Evolutionary conservation across 2,888 invertebrate species (phyloP).

Genomic region (Lasioglossum villosulum): DNA sequence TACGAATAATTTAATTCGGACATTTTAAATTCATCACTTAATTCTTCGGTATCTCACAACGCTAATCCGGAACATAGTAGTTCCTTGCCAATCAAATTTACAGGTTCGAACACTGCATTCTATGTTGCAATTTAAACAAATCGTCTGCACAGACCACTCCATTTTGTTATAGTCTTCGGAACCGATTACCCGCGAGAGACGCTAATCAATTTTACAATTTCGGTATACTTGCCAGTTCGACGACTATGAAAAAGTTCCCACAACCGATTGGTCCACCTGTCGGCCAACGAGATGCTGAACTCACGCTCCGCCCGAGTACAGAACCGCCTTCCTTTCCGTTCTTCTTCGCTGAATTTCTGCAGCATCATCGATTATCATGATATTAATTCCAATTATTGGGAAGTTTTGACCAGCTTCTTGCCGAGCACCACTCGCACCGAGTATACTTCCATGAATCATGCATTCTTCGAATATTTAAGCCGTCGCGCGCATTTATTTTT

Average conservation of each 20-base stretch:
- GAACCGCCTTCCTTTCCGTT: constrained; percentile 58
- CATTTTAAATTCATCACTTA: neutral
- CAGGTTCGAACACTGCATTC: neutral
- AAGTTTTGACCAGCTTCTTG: constrained; percentile 40
- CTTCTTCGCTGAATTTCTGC: constrained; percentile 20
- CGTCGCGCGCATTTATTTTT: neutral
- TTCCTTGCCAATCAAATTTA: neutral
- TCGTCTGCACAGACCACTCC: neutral
- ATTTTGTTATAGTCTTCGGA: neutral
- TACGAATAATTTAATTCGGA: neutral
- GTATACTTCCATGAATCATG: neutral
- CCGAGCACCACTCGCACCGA: neutral
- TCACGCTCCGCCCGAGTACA: constrained; percentile 63
- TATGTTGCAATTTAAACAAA: neutral
- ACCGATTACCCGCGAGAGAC: neutral
- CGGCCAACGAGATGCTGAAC: constrained; percentile 61
- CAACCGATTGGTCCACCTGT: constrained; percentile 68
- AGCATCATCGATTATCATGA: constrained; percentile 35
- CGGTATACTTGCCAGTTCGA: neutral
- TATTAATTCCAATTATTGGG: constrained; percentile 36
- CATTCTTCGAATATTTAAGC: neutral
- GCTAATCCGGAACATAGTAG: neutral
- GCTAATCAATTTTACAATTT: constrained; percentile 24
- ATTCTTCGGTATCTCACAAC: neutral
- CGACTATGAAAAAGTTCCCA: constrained; percentile 39